Evolutionary conservation across 30 jellyfish, hydroid and myxozoan species (phyloP).

Genomic region (Chironex yamaguchii): DNA sequence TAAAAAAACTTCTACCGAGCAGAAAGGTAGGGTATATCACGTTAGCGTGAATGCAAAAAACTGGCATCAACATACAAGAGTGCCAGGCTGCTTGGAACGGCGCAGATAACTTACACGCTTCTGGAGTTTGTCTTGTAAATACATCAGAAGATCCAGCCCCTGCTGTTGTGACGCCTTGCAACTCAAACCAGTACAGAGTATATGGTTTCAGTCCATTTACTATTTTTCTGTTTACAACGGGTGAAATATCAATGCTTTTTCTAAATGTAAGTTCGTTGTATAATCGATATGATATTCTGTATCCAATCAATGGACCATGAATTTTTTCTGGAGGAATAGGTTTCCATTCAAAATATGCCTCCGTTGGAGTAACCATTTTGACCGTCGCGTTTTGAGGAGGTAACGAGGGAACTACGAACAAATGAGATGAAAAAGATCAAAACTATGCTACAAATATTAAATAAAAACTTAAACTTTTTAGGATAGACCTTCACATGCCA

Average conservation of each 20-base stretch:
- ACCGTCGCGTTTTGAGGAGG: constrained; percentile 13
- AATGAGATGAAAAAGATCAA: too few relatives aligned
- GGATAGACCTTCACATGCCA: too few relatives aligned
- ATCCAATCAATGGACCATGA: constrained; percentile 72
- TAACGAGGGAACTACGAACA: constrained; percentile 48
- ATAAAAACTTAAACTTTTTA: too few relatives aligned
- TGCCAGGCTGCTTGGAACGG: too few relatives aligned
- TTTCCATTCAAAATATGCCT: constrained; percentile 73
- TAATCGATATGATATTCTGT: constrained; percentile 44
- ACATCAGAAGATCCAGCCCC: constrained; percentile 72
- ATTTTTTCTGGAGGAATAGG: constrained; percentile 27
- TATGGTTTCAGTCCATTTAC: constrained; percentile 53
- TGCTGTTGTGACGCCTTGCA: constrained; percentile 61
- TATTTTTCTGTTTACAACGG: constrained; percentile 18
- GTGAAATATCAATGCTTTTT: constrained; percentile 6
- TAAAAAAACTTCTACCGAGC: too few relatives aligned
- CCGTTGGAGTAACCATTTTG: constrained; percentile 49
- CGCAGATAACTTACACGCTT: constrained; percentile 86
- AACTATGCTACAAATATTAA: too few relatives aligned
- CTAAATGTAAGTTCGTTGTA: constrained; percentile 27
- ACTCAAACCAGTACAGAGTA: constrained; percentile 34
- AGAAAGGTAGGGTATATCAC: too few relatives aligned
- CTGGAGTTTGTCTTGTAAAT: constrained; percentile 39
- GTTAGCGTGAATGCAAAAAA: too few relatives aligned
- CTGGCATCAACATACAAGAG: too few relatives aligned